Conservation (phyloP, 2,888 invertebrate genomes). For the Melinaea menophilus region DNA sequence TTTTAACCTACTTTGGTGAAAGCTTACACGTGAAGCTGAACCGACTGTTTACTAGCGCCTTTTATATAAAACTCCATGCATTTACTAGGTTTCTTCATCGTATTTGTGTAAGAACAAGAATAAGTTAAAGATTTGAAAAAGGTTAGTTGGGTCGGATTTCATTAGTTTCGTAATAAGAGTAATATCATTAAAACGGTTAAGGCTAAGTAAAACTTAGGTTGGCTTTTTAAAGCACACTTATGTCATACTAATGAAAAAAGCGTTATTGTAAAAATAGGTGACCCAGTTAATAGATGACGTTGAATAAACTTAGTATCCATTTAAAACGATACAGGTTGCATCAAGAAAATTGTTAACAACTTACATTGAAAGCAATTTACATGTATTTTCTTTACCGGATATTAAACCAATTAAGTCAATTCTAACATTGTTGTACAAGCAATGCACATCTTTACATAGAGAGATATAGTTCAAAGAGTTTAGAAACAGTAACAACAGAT, state of each 20-base stretch:
- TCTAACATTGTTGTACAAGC: too few relatives aligned
- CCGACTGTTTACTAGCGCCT: constrained; percentile 24
- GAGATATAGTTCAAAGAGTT: too few relatives aligned
- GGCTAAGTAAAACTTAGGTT: too few relatives aligned
- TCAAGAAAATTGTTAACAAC: neutral
- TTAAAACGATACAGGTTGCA: too few relatives aligned
- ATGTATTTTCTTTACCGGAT: neutral
- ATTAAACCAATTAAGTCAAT: too few relatives aligned
- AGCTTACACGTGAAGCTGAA: constrained; percentile 29
- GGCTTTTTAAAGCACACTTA: too few relatives aligned
- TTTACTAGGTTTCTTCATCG: constrained; percentile 4
- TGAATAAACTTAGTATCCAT: too few relatives aligned
- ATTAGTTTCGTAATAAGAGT: neutral
- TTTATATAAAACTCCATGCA: constrained; percentile 15
- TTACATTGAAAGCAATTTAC: neutral
- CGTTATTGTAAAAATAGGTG: too few relatives aligned
- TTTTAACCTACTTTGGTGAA: constrained; percentile 60
- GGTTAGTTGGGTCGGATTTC: neutral
- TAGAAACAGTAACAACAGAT: too few relatives aligned
- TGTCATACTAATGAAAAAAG: too few relatives aligned
- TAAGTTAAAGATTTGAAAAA: neutral
- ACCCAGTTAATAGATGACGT: too few relatives aligned
- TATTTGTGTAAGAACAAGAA: neutral
- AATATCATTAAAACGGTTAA: neutral
- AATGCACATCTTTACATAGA: too few relatives aligned